These are phyloP conservation scores for Drosophila truncata DNA, from an alignment of 1,140 invertebrate species.

Conservation along the genomic window DNA sequence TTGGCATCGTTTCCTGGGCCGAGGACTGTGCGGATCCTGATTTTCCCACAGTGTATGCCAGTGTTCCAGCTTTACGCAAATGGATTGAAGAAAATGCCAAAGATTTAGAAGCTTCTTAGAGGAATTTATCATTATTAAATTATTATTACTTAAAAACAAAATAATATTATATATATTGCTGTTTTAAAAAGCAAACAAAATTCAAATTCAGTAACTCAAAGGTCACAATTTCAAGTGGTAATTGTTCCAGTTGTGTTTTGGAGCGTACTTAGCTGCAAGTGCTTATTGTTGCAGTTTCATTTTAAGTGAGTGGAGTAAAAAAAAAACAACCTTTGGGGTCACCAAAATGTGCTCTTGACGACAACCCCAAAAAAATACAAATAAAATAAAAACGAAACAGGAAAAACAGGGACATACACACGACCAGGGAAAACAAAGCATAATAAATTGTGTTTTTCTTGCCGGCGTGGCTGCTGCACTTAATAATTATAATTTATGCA, in stretches of 20 bases:
- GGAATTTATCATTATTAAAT: too few species aligned
- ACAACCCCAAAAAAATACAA: slow-evolving; percentile 4
- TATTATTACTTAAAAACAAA: not conserved
- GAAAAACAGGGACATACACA: slow-evolving; percentile 8
- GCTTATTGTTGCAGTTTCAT: slow-evolving; percentile 1
- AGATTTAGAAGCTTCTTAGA: not conserved
- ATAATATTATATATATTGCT: not conserved
- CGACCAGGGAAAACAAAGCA: slow-evolving; percentile 36
- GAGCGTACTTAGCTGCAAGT: slow-evolving; percentile 9
- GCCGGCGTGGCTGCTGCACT: slow-evolving; percentile 40
- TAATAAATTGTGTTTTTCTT: slow-evolving; percentile 45
- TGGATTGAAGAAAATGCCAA: slow-evolving; percentile 1
- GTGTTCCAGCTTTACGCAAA: slow-evolving; percentile 12
- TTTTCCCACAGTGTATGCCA: slow-evolving; percentile 17
- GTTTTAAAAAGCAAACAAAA: not conserved
- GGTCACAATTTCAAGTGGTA: not conserved
- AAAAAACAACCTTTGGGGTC: not conserved
- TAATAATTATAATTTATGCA: slow-evolving; percentile 71
- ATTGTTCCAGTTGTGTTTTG: slow-evolving; percentile 21
- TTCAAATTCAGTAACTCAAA: not conserved
- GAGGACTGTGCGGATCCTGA: slow-evolving; percentile 10
- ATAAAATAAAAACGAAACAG: slow-evolving; percentile 9
- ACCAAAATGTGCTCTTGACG: slow-evolving; percentile 12
- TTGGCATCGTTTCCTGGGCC: slow-evolving; percentile 24
- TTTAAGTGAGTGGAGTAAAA: slow-evolving; percentile 1